Evolutionary conservation across 2,113 vertebrate genomes (phyloP), one percentile per base, ranked within the genome.

Genomic region (Pleuronectes platessa): DNA sequence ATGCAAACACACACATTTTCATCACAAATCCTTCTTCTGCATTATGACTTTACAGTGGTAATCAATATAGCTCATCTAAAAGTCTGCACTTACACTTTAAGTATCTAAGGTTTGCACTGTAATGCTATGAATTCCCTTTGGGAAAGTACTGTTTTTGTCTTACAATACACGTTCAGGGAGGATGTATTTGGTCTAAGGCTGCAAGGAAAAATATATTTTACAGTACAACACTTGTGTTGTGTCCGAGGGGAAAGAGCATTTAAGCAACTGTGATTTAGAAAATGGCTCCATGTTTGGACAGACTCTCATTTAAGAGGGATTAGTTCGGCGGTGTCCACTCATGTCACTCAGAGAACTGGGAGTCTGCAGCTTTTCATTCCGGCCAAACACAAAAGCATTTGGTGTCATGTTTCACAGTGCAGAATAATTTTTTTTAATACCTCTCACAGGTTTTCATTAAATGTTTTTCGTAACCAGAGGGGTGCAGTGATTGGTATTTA

Each of bases 201-300:
- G 26, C 31, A 26, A 13, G 37, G 51, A 23, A 24, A 20, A 40
- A 7, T 5, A 7, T 5, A 27, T n/a, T 35, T 40, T 40, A 2
- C 26, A 23, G 27, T 55, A 1, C 9, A 24, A 45, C 55, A 17
- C 4, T 67, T 20, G 7, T 59, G 54, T 47, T 20, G 54, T 77
- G 77, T 47, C 27, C 17, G 40, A 1, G 1, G 23, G 61, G 3
- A 54, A 61, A 76, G 31, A 76, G 45, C 31, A 71, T 35, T 45
- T 72, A 18, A 64, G 31, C 47, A 76, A 55, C 62, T 58, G 45
- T 64, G 40, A 45, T 18, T 58, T 63, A 27, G 49, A 54, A 2
- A 27, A 23, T 54, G 51, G 20, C 23, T 71, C n/a, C 35, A 62
- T 40, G 35, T 75, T 61, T 64, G 45, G 23, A 26, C 21, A 24